phyloP scores from a whole-genome alignment of 2,888 invertebrate genomes.

The Drosophila ezoana region DNA sequence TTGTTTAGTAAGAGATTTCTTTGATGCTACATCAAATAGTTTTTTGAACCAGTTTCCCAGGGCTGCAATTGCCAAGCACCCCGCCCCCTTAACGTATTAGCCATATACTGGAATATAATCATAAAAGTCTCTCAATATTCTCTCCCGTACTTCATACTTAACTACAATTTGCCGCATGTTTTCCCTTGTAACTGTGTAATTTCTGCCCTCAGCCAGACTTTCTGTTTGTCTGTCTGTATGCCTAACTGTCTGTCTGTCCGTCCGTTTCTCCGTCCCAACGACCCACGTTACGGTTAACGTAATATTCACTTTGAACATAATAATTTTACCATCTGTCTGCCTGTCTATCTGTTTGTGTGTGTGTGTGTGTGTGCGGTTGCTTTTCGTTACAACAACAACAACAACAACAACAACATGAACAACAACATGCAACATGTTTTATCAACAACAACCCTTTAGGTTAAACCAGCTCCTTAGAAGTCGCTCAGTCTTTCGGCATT shows the following conservation, averaged over 20 bases:
- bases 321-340: conserved; percentile 42
- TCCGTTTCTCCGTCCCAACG: conserved; percentile 10
- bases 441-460: conserved; percentile 42
- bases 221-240: conserved; percentile 2
- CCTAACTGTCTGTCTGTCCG: conserved; percentile 5
- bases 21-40: conserved; percentile 24
- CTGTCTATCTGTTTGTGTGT: conserved; percentile 7
- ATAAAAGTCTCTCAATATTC: conserved; percentile 5
- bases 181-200: conserved; percentile 31
- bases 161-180: conserved; percentile 24
- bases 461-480: not conserved
- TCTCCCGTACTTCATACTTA: conserved; percentile 10
- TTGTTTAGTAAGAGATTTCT: not conserved
- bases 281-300: conserved; percentile 66
- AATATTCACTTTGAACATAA: conserved; percentile 71
- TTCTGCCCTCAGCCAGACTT: conserved; percentile 2
- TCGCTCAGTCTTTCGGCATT: conserved; percentile 29
- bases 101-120: conserved; percentile 9
- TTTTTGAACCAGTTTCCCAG: not conserved
- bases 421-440: conserved; percentile 38
- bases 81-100: conserved; percentile 4
- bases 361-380: conserved; percentile 6
- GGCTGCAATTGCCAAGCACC: not conserved
- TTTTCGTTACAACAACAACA: not conserved
- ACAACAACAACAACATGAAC: not conserved